A percentile compares a stretch with the other conserved stretches of the same genome.
Evolutionary conservation across 2,113 vertebrate species (phyloP).

Genomic region (Centropristis striata): DNA sequence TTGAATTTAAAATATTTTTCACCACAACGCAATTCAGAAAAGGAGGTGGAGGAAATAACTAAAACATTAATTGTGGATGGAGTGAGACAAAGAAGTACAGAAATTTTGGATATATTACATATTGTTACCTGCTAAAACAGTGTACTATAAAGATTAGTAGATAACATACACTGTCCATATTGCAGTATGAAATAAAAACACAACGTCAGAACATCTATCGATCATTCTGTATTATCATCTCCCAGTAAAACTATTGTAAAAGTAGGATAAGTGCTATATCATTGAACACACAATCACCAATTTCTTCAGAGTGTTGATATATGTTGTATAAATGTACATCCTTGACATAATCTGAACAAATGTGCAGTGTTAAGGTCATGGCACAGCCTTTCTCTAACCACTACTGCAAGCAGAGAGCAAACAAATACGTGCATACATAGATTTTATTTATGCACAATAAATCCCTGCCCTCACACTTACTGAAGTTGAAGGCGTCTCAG

Average conservation of each 20-base stretch:
- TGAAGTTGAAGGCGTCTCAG: not conserved
- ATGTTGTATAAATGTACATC: not conserved
- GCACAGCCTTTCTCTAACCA: not conserved
- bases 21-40: not conserved
- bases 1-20: not conserved
- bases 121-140: not conserved
- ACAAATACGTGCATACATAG: not conserved
- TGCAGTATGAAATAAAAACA: no score
- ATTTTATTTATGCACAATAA: not conserved
- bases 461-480: not conserved
- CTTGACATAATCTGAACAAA: not conserved
- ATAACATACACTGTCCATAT: not conserved
- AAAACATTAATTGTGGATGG: no score
- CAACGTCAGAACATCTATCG: no score
- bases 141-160: not conserved
- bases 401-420: not conserved
- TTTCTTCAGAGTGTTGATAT: not conserved
- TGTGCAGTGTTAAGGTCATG: no score
- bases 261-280: not conserved
- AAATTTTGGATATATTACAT: no score
- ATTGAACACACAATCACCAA: not conserved
- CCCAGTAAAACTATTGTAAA: no score
- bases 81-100: no score
- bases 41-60: not conserved
- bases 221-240: no score